These are phyloP conservation scores for Mus spretus DNA, from an alignment of 2,797 vertebrate species.

Conservation along the genomic window DNA sequence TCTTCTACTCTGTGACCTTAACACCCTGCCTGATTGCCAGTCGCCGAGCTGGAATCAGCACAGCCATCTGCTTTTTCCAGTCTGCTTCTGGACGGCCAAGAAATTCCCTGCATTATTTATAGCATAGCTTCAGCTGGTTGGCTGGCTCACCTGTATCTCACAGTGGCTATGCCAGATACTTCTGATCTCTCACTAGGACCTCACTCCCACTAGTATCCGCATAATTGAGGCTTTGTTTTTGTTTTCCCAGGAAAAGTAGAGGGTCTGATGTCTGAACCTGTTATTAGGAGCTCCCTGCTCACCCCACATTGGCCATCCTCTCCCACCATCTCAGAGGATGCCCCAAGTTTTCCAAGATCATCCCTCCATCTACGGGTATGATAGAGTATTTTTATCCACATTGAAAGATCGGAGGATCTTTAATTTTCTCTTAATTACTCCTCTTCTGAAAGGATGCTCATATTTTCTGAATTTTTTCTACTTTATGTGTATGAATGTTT, in stretches of 20 bases:
- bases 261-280: neutral
- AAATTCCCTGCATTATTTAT: slow-evolving; percentile 71
- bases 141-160: slow-evolving; percentile 22
- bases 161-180: slow-evolving; percentile 27
- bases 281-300: neutral
- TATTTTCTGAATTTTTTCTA: slow-evolving; percentile 27
- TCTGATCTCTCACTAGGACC: neutral
- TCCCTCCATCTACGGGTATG: neutral
- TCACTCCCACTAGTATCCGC: neutral
- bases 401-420: no score
- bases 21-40: neutral
- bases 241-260: slow-evolving; percentile 30
- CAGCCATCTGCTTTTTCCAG: slow-evolving; percentile 71
- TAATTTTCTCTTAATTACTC: neutral
- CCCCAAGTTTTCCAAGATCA: slow-evolving; percentile 20
- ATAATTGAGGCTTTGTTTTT: neutral
- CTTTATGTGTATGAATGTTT: neutral
- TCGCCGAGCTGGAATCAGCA: slow-evolving; percentile 34
- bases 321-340: slow-evolving; percentile 15
- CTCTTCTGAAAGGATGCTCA: neutral
- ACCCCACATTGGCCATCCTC: neutral
- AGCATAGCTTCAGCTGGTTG: slow-evolving; percentile 52
- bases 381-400: slow-evolving; percentile 28
- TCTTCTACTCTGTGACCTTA: slow-evolving; percentile 54
- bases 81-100: slow-evolving; percentile 57